phyloP scores from a whole-genome alignment of 2,888 invertebrate species.

The Malachius bipustulatus region DNA sequence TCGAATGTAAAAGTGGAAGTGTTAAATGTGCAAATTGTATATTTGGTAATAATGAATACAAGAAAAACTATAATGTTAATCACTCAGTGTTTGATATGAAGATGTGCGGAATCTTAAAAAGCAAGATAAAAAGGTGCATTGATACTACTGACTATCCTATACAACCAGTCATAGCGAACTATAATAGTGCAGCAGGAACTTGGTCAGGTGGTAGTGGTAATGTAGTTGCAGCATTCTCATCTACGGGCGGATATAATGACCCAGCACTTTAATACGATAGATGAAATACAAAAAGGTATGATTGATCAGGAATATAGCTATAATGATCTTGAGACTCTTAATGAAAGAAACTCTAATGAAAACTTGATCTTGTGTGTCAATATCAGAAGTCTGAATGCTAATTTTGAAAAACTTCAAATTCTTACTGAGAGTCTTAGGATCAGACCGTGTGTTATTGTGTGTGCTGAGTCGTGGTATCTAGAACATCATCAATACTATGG shows the following conservation, averaged over 20 bases:
- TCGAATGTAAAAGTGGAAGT: not conserved
- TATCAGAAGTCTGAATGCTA: slow-evolving; percentile 1
- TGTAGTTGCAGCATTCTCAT: not conserved
- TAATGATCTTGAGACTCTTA: slow-evolving; percentile 1
- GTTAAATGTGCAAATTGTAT: slow-evolving; percentile 3
- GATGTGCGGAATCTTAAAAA: slow-evolving; percentile 1
- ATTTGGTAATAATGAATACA: slow-evolving; percentile 2
- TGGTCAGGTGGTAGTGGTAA: not conserved
- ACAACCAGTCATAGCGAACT: not conserved
- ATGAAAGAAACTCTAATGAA: not conserved
- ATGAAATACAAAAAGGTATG: not conserved
- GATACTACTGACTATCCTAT: slow-evolving; percentile 5
- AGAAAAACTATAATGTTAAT: not conserved
- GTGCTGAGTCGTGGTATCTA: slow-evolving; percentile 1
- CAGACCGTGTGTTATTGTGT: not conserved
- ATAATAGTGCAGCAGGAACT: not conserved
- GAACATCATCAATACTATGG: slow-evolving; percentile 2
- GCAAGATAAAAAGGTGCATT: not conserved
- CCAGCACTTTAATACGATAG: not conserved
- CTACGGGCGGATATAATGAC: not conserved
- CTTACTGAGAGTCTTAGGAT: slow-evolving; percentile 2
- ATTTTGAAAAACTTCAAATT: not conserved
- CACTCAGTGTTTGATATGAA: not conserved
- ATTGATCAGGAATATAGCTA: not conserved
- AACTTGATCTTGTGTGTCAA: slow-evolving; percentile 1